Evolutionary conservation across 1,140 invertebrate species (phyloP).

Genomic region (Tribolium castaneum): DNA sequence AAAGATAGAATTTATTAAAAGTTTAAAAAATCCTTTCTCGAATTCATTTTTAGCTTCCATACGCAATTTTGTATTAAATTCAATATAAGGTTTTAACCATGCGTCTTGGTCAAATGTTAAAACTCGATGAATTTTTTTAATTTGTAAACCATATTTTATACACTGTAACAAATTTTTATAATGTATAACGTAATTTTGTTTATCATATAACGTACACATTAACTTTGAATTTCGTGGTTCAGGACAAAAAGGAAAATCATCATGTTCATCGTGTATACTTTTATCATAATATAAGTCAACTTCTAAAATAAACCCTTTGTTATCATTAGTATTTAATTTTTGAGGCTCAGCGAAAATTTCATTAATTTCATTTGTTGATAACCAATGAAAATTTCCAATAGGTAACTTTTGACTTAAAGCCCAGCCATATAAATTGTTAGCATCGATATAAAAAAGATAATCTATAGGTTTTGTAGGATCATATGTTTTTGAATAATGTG

Average conservation of each 20-base stretch:
- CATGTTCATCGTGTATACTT: slow-evolving; percentile 59
- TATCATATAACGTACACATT: slow-evolving; percentile 58
- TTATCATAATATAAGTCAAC: slow-evolving; percentile 55
- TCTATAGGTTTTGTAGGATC: too few species aligned
- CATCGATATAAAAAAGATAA: too few species aligned
- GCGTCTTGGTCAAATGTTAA: slow-evolving; percentile 55
- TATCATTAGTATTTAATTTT: not conserved
- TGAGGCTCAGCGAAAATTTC: too few species aligned
- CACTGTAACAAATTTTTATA: slow-evolving; percentile 59
- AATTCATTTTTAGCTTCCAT: slow-evolving; percentile 60
- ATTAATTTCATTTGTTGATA: too few species aligned
- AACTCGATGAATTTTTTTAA: slow-evolving; percentile 59
- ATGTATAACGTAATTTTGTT: slow-evolving; percentile 63
- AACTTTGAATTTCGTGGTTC: slow-evolving; percentile 63
- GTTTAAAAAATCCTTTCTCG: slow-evolving; percentile 64
- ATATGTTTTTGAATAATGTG: too few species aligned
- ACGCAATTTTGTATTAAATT: slow-evolving; percentile 60
- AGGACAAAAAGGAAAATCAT: slow-evolving; percentile 63
- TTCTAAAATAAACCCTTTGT: too few species aligned
- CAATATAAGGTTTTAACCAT: slow-evolving; percentile 62
- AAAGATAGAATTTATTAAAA: slow-evolving; percentile 64
- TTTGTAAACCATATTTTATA: slow-evolving; percentile 57
- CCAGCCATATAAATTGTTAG: too few species aligned
- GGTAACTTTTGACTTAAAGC: too few species aligned
- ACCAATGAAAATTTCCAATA: too few species aligned